Evolutionary conservation across 2,797 vertebrate genomes (phyloP).

Genomic region (Morus bassanus): DNA sequence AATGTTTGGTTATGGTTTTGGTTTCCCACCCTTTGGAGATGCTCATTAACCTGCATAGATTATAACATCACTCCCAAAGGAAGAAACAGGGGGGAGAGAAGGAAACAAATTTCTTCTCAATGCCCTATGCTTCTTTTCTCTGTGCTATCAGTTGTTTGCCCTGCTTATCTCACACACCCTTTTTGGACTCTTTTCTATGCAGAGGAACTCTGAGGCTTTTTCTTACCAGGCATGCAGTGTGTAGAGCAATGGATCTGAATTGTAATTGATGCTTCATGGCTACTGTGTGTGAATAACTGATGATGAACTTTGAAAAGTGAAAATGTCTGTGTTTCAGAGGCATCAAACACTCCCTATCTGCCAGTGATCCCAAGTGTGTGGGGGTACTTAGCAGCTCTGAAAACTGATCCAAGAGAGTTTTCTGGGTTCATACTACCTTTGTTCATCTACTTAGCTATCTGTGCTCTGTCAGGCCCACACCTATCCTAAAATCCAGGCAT

Average conservation of each 20-base stretch:
- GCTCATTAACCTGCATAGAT: neutral
- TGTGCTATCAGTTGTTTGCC: neutral
- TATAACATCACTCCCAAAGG: neutral
- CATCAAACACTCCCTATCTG: neutral
- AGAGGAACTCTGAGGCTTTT: neutral
- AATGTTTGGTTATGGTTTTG: neutral
- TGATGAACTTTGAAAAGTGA: neutral
- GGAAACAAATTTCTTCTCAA: neutral
- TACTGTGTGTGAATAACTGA: neutral
- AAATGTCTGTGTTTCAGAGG: neutral
- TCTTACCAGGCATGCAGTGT: neutral
- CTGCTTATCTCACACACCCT: rapidly evolving
- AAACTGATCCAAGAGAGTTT: neutral
- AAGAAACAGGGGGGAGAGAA: neutral
- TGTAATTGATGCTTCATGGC: neutral
- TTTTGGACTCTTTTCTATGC: neutral
- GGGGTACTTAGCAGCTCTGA: neutral
- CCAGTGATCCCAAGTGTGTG: neutral
- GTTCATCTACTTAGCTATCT: neutral
- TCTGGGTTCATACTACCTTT: neutral
- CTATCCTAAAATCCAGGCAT: neutral
- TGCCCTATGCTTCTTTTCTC: neutral
- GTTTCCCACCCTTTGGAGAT: neutral
- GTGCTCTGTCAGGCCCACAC: neutral
- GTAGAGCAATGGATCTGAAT: neutral